Evolutionary conservation across 2,113 vertebrate species (phyloP).

Genomic region (Caretta caretta): DNA sequence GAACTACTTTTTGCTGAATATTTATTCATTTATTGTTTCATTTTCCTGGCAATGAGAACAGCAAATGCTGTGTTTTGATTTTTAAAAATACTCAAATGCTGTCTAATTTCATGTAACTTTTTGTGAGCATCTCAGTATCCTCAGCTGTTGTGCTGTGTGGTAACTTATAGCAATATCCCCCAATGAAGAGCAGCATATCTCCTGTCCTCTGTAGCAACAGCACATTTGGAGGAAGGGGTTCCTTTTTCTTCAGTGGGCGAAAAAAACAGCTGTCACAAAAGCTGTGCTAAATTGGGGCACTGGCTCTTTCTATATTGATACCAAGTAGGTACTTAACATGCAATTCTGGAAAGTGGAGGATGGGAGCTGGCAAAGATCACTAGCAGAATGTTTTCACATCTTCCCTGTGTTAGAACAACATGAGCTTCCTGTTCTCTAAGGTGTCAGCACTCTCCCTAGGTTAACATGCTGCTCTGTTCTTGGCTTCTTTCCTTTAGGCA

Average conservation of each 20-base stretch:
- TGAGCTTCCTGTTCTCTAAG: conserved; percentile 1
- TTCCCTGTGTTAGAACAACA: neutral
- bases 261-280: conserved; percentile 66
- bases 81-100: neutral
- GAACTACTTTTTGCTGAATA: neutral
- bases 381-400: conserved; percentile 42
- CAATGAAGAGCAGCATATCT: neutral
- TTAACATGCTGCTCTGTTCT: neutral
- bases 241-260: conserved; percentile 19
- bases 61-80: neutral
- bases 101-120: neutral
- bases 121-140: neutral
- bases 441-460: neutral
- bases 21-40: neutral
- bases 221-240: conserved; percentile 18
- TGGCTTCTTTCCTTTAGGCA: neutral
- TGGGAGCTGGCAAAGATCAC: conserved; percentile 49
- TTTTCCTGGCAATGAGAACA: neutral
- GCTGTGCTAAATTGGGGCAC: neutral
- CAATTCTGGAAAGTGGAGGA: conserved; percentile 18
- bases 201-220: neutral
- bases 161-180: neutral
- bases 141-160: neutral
- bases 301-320: conserved; percentile 4
- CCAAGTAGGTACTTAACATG: neutral